Evolutionary conservation across 2,797 vertebrate species (phyloP), one percentile per base, ranked within the genome.

Genomic region (Centropyge bicolor): DNA sequence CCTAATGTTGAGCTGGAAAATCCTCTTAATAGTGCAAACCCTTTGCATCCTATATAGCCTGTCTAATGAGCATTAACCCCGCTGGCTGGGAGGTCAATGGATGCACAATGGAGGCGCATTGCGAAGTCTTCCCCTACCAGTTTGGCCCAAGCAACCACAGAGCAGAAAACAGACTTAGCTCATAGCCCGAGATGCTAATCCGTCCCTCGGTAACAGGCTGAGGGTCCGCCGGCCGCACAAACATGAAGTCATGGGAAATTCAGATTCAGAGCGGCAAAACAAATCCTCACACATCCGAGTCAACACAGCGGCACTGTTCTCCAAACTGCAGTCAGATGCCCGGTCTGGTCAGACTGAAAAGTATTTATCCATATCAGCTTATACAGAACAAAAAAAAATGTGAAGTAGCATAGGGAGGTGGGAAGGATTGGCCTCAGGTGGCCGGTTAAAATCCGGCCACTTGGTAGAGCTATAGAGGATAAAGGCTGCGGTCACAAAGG

Each of bases 11-110:
- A 68, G 80, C 72, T 43, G 80, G 76, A 85, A 88, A 92, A 92
- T 89, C 85, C 85, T 82, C 80, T 88, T 86, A 85, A 84, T 74
- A 59, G 66, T 65, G 76, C 66, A 75, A 84, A 85, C 81, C 56
- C 10, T 2, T 52, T 8, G 46, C 73, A 88, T 87, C 75, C 74
- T 70, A 43, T n/a, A n/a, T 63, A 72, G 86, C 65, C 90, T 78
- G 70, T 83, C 89, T 91, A 91, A 91, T 92, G 86, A 92, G 90
- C 75, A 89, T 92, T 88, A 93, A 90, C 90, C n/a, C 83, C 82
- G 49, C 80, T 77, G 87, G 45, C 81, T 75, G 82, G 79, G 81
- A 83, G 91, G 90, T 91, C 92, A 94, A 38, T 76, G 81, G 85
- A 88, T 85, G 78, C 24, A 89, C 86, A 88, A 88, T 83, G 76